These are phyloP conservation scores for Myrmecophaga tridactyla DNA, from an alignment of 2,113 vertebrate species.

Conservation along the genomic window DNA sequence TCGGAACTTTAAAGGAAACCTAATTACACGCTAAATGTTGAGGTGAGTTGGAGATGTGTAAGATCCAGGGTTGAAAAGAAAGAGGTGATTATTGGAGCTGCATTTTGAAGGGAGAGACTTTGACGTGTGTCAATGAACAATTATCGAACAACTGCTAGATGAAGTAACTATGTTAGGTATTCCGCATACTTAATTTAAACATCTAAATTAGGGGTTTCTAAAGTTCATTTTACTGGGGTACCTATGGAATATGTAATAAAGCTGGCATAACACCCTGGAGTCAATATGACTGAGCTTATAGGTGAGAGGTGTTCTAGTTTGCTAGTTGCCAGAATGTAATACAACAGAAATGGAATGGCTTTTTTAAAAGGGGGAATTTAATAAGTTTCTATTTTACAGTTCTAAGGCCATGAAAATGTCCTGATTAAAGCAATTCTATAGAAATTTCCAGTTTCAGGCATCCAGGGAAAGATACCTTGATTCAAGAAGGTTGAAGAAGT, in stretches of 20 bases:
- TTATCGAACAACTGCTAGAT: neutral
- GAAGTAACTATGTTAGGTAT: neutral
- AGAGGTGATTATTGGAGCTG: neutral
- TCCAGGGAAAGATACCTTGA: too few relatives aligned
- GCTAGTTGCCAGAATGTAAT: too few relatives aligned
- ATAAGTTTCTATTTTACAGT: too few relatives aligned
- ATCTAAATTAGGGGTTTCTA: neutral
- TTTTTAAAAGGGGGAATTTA: too few relatives aligned
- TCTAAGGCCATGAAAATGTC: too few relatives aligned
- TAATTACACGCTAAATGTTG: neutral
- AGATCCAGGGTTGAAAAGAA: neutral
- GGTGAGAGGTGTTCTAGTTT: too few relatives aligned
- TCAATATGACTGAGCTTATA: rapidly evolving
- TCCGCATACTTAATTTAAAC: too few relatives aligned
- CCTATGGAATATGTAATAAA: neutral
- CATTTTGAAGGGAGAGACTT: neutral
- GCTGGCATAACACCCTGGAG: neutral
- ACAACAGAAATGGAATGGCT: too few relatives aligned
- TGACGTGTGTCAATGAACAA: neutral
- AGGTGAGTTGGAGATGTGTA: neutral
- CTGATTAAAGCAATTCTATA: too few relatives aligned
- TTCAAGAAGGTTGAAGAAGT: too few relatives aligned
- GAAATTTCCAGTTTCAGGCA: too few relatives aligned
- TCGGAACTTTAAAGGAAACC: neutral
- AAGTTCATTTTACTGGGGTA: rapidly evolving